Base-by-base conservation (phyloP, 2,797 vertebrate genomes). In the Diplodus sargus region DNA sequence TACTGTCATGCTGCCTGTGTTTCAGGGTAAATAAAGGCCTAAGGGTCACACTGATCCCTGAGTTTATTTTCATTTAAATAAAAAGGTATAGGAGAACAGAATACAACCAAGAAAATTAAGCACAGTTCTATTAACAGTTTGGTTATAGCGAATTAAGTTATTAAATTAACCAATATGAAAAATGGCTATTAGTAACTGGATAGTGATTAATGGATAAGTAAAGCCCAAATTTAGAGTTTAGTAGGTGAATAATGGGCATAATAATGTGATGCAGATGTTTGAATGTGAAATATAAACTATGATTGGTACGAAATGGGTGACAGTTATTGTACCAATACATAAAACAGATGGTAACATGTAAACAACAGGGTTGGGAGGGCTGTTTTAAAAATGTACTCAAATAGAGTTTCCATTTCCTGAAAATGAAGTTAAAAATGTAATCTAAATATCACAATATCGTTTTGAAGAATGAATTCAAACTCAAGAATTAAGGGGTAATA, bases 11-110 rank as follows among this genome's bases (percentile, higher is more conserved):
- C 91, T 94, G 93, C 93, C 91, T 84, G 23, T 95, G 93, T 95
- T 95, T 94, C 89, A 28, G 91, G 91, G 90, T 95, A 95, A 95
- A 95, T 93, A 95, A 83, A 91, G 48, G 84, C 92, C 92, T 91
- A n/a, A 79, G 85, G 87, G 82, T 84, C 51, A 91, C 74, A 82
- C 52, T 39, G 57, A 85, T 89, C 81, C 85, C 81, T 82, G 60
- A 52, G 30, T 58, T 83, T 63, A 48, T 78, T 62, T 83, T 84
- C 75, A 70, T 82, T 72, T 59, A 72, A 81, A 81, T 63, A 86
- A 63, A 63, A 39, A 51, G 17, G 18, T 25, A 20, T 4, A 78
- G 58, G 60, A 70, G 20, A 70, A 45, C 54, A 67, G 30, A 72
- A 48, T 28, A 49, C 52, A 60, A 73, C 9, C 23, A 16, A 20